phyloP scores from a whole-genome alignment of 2,888 invertebrate genomes.

The Parasteatoda lunata region DNA sequence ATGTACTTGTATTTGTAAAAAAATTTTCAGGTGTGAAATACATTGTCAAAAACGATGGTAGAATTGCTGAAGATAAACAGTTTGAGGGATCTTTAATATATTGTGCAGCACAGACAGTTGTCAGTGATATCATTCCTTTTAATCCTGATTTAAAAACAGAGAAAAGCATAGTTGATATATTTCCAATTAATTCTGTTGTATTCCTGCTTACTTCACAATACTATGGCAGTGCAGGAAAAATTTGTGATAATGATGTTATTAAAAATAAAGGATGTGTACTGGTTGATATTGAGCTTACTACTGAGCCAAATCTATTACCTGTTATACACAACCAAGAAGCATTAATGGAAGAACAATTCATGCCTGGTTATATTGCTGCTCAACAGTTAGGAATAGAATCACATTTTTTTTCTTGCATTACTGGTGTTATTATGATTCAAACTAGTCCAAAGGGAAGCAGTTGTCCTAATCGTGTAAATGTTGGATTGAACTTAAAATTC shows the following conservation, averaged over 20 bases:
- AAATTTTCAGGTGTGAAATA: conserved; percentile 80
- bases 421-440: conserved; percentile 85
- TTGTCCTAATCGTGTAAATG: conserved; percentile 78
- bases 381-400: conserved; percentile 78
- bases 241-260: conserved; percentile 73
- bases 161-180: conserved; percentile 67
- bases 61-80: conserved; percentile 80
- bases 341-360: conserved; percentile 71
- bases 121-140: conserved; percentile 75
- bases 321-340: conserved; percentile 55
- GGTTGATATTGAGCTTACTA: conserved; percentile 77
- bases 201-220: conserved; percentile 87
- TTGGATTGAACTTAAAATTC: conserved; percentile 93
- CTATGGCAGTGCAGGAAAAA: conserved; percentile 87
- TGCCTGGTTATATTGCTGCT: conserved; percentile 73
- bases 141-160: conserved; percentile 11
- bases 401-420: conserved; percentile 87
- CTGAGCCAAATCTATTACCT: conserved; percentile 77
- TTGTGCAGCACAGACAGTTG: conserved; percentile 83
- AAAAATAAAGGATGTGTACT: conserved; percentile 78
- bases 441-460: conserved; percentile 69
- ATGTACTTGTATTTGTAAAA: conserved; percentile 80
- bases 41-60: conserved; percentile 79
- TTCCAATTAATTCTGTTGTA: conserved; percentile 78
- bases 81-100: conserved; percentile 81